A percentile compares a stretch with the other conserved stretches of the same genome.
Evolutionary conservation across 2,797 vertebrate genomes (phyloP).

Genomic region (Danio aesculapii): DNA sequence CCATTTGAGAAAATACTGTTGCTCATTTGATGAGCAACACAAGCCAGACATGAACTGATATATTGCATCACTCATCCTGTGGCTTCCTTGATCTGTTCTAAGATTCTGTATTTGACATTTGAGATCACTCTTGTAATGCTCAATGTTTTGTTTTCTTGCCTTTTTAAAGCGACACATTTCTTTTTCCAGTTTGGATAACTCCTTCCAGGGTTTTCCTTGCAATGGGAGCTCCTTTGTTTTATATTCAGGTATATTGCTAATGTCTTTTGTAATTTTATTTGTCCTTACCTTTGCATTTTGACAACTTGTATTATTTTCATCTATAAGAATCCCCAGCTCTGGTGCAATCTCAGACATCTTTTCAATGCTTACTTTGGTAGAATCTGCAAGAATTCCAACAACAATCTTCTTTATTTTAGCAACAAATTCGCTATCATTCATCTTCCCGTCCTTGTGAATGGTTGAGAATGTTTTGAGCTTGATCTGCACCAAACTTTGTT

Average conservation of each 20-base stretch:
- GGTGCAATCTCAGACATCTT: background rate
- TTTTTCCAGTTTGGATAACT: slow-evolving; percentile 14
- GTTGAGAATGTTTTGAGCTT: background rate
- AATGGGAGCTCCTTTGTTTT: background rate
- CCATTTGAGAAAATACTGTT: slow-evolving; percentile 18
- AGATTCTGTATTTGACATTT: background rate
- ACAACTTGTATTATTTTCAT: slow-evolving; percentile 1
- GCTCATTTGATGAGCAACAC: background rate
- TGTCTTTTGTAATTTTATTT: background rate
- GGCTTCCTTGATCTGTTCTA: background rate
- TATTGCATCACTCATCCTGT: background rate
- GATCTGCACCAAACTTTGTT: background rate
- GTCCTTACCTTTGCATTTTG: background rate
- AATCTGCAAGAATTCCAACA: background rate
- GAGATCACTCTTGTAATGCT: slow-evolving; percentile 15
- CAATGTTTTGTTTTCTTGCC: background rate
- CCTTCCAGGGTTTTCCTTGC: background rate
- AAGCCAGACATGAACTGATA: background rate
- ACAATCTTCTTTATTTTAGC: background rate
- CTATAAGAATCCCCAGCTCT: background rate
- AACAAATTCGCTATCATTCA: slow-evolving; percentile 1
- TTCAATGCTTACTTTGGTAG: background rate
- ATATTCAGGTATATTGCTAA: background rate
- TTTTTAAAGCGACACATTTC: background rate
- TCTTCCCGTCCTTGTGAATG: background rate